Evolutionary conservation across 1,140 invertebrate genomes (phyloP).

Genomic region (Drosophila ercepeae): DNA sequence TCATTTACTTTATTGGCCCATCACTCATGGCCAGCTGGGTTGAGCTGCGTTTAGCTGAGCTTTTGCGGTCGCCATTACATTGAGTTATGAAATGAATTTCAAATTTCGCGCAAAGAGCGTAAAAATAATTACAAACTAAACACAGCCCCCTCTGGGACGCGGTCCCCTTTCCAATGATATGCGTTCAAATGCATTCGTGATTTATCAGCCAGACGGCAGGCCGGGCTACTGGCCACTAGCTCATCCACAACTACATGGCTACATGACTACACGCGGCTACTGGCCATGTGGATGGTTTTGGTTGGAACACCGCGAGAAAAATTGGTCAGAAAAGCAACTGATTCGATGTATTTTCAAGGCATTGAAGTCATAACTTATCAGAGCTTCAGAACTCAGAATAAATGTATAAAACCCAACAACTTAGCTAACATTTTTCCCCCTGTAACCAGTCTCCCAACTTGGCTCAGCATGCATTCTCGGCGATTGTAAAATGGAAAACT

Average conservation of each 20-base stretch:
- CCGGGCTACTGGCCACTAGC: conserved; percentile 52
- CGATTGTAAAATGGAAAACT: conserved; percentile 75
- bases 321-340: too few species aligned
- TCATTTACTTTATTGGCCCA: conserved; percentile 81
- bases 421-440: not conserved
- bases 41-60: conserved; percentile 46
- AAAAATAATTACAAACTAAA: conserved; percentile 77
- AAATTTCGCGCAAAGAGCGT: conserved; percentile 77
- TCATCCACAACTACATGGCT: conserved; percentile 60
- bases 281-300: not conserved
- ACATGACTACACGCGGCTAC: not conserved
- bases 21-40: conserved; percentile 63
- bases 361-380: not conserved
- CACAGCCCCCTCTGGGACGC: conserved; percentile 32
- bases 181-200: conserved; percentile 75
- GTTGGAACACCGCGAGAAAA: conserved; percentile 14
- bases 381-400: too few species aligned
- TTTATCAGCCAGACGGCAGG: conserved; percentile 63
- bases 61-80: conserved; percentile 81
- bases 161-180: conserved; percentile 55
- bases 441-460: conserved; percentile 3
- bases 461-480: conserved; percentile 71
- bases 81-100: conserved; percentile 82
- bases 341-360: not conserved
- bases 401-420: too few species aligned